Base-by-base conservation (phyloP, 1,140 invertebrate species). In the Elysia chlorotica region DNA sequence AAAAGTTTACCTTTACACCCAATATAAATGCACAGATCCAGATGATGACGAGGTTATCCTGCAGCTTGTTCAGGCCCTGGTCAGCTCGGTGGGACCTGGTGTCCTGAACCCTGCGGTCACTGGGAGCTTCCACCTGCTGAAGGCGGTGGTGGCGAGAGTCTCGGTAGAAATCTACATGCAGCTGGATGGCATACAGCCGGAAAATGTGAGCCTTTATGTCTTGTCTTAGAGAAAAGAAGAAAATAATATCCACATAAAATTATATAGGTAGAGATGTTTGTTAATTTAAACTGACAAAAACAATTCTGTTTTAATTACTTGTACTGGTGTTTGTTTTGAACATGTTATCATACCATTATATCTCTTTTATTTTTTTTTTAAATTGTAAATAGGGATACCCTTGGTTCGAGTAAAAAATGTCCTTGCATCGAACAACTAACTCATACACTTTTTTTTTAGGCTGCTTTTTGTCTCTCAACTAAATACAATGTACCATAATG, bases 161-260 rank as follows among this genome's bases (percentile, higher is more conserved):
- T 41, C 69, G n/a, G 69, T 71, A 38, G 69, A 71, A 31, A 25
- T 63, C 6, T 71, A 71, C 37, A 63, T 71, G 36, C 25, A 30
- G 35, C 30, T 71, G 37, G 69, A 71, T 28, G 2, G 59, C n/a
- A 71, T 71, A 23, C 4, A n/a, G 2, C 1, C 33, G n/a, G 21
- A n/a, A n/a, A 71, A 71, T 71, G 69, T 71, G 37, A 63, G 69
- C 48, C 1, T 30, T 30, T 68, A n/a, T 14, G 6, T 28, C 14
- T 38, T 37, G 10, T 41, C 21, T 41, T 38, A 5, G 17, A 59
- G 6, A 21, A 19, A 10, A 59, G 10, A 10, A 19, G 10, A 17
- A 10, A 17, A 59, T 19, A 59, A 10, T 59, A 25, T 17, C 6
- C 57, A 19, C 10, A 10, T 65, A 4, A 31, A 65, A 30, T 14